phyloP scores from a whole-genome alignment of 2,113 vertebrate species.

The Gymnorhina tibicen region DNA sequence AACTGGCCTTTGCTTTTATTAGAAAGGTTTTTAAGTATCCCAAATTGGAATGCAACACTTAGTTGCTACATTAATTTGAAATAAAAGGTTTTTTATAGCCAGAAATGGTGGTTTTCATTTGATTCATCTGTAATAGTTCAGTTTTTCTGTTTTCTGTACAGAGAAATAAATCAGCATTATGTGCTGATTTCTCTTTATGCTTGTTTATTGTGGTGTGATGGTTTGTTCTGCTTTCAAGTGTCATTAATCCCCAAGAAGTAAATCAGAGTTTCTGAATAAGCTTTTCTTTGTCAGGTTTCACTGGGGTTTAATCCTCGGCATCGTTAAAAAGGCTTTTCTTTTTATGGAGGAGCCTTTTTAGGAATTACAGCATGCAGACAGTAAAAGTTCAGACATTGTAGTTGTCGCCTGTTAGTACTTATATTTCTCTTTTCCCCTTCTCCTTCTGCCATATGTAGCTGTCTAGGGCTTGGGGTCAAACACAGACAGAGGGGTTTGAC shows the following conservation, averaged over 20 bases:
- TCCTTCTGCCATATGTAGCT: not conserved
- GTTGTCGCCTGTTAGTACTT: not conserved
- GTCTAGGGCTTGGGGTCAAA: not conserved
- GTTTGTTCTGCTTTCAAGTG: constrained; percentile 25
- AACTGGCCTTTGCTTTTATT: not conserved
- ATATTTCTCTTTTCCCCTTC: not conserved
- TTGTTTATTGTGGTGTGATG: not conserved
- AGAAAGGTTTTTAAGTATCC: not conserved
- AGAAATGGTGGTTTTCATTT: not conserved
- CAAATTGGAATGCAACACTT: not conserved
- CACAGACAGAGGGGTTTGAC: not conserved
- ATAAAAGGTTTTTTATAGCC: not conserved
- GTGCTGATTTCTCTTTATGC: not conserved
- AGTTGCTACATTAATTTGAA: not conserved
- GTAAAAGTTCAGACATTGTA: not conserved
- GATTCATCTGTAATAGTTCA: not conserved
- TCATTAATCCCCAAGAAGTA: not conserved
- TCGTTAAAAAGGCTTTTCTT: not conserved
- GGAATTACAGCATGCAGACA: not conserved
- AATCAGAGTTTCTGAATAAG: not conserved
- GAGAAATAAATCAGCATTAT: not conserved
- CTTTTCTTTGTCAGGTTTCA: not conserved
- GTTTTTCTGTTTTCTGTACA: not conserved
- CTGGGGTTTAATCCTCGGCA: not conserved
- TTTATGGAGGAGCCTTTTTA: not conserved